Percentiles rank a stretch among this genome's conserved stretches.
Conservation (phyloP, 2,888 invertebrate species). For the Orthosia gracilis region DNA sequence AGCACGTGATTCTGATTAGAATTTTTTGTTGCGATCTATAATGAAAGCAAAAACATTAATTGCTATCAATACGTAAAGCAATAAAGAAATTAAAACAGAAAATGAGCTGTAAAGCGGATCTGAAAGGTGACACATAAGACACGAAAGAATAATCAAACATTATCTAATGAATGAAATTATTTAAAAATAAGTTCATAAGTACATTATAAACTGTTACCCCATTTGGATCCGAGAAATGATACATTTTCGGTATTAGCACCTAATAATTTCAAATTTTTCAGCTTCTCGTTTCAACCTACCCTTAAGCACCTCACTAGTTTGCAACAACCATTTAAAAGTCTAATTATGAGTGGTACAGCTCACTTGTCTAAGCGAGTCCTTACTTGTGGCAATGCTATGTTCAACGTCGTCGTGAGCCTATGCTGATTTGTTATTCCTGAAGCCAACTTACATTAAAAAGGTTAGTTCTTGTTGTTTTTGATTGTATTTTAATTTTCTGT, state of each 20-base stretch:
- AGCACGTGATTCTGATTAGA: not conserved
- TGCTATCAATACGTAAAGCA: too few species aligned
- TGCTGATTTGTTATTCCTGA: not conserved
- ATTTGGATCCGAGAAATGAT: not conserved
- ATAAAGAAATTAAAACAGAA: too few species aligned
- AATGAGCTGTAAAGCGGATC: too few species aligned
- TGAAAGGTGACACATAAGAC: too few species aligned
- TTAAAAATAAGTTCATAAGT: too few species aligned
- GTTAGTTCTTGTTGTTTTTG: conserved; percentile 29
- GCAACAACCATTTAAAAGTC: conserved; percentile 49
- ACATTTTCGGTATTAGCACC: not conserved
- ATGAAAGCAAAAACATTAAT: not conserved
- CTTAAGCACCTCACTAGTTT: conserved; percentile 25
- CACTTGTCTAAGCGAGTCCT: conserved; percentile 20
- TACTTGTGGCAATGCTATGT: conserved; percentile 21
- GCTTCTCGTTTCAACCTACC: not conserved
- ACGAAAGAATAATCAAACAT: too few species aligned
- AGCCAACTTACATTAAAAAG: not conserved
- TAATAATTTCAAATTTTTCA: not conserved
- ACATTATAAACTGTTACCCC: too few species aligned
- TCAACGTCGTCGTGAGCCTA: not conserved
- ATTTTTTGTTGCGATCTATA: not conserved
- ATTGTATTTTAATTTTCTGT: not conserved
- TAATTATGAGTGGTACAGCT: conserved; percentile 23
- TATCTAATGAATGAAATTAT: too few species aligned